Base-by-base conservation (phyloP, 2,113 vertebrate species). In the Callionymus lyra region DNA sequence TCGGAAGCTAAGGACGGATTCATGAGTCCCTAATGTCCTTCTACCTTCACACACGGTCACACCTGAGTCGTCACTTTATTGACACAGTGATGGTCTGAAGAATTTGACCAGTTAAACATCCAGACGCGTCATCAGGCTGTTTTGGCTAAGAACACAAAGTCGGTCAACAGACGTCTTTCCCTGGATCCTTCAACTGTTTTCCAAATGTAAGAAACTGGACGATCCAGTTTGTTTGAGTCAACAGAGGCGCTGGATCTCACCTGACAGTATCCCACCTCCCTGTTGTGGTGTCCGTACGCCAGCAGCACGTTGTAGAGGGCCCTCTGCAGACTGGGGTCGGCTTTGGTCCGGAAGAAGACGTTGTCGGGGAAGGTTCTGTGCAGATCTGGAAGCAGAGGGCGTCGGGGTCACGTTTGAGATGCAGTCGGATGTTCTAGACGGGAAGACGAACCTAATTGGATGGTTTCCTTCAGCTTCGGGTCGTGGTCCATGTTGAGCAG, bases 321-420 rank as follows among this genome's bases (percentile, higher is more conserved):
- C 1, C 70, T 76, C 65, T 94, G 91, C 53, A 98, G 77, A 59
- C 91, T 89, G 0, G 90, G 86, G 2, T 93, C 85, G 0, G 90
- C 81, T 0, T 61, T 84, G 65, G 64, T 87, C 41, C 70, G 81
- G 79, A 99, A 99, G 33, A 84, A 80, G 49, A 97, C 65, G 1
- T 99, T 99, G 80, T 99, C 91, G 9, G 95, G 95, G 79, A 99
- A 99, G 14, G 95, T 99, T 75, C 95, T 86, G 60, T 95, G 90
- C 80, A 99, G 82, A 57, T 99, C 95, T 99, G 63, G 1, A 18
- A 16, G 35, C 17, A 52, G 10, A 31, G 13, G 6, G 15, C 15
- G 13, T 37, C 15, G 4, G n/a, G 13, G 15, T 37, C 35, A 37
- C 15, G 35, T 13, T n/a, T 2, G 12, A 15, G 35, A 5, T 27